Base-by-base conservation (phyloP, 2,113 vertebrate genomes). In the Colaptes auratus region DNA sequence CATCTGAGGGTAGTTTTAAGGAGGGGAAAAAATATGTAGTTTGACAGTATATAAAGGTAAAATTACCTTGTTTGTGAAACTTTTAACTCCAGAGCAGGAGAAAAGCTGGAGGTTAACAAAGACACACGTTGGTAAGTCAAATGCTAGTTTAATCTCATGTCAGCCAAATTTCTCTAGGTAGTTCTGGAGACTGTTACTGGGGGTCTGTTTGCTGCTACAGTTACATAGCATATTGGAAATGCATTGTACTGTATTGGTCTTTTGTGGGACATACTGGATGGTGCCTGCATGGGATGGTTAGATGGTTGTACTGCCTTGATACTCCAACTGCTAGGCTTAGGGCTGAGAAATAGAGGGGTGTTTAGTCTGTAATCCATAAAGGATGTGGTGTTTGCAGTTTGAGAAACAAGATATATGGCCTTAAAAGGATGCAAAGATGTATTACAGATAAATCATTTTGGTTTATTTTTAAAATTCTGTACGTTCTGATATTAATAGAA, bases 171-270 rank as follows among this genome's bases (percentile, higher is more conserved):
- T 73, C 27, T 69, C 53, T 42, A 28, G 75, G 64, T 30, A 66
- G 31, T 46, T 89, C 12, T 85, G 48, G 72, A 88, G 52, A 28
- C 28, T 59, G 1, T 90, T 25, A 10, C n/a, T 20, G 53, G 75
- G 17, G 25, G 18, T 84, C 60, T 23, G 20, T 44, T 16, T 52
- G 53, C 65, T 88, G 72, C 35, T 89, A 10, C 11, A 25, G 36
- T 82, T 52, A 28, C 0, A 1, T 42, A 2, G 1, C 0, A 0
- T 48, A 10, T 20, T 72, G n/a, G 59, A 84, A 77, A 48, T 4
- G 4, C 9, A 3, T 77, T 85, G 42, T 31, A 28, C 15, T 50
- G n/a, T 36, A 12, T 8, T 63, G 55, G n/a, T 42, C 25, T 91
- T 82, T 16, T 25, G 8, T 21, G 74, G 61, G 39, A 46, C 6